These are phyloP conservation scores for Pristionchus japonicus DNA, from an alignment of 2,888 invertebrate species.

Conservation along the genomic window DNA sequence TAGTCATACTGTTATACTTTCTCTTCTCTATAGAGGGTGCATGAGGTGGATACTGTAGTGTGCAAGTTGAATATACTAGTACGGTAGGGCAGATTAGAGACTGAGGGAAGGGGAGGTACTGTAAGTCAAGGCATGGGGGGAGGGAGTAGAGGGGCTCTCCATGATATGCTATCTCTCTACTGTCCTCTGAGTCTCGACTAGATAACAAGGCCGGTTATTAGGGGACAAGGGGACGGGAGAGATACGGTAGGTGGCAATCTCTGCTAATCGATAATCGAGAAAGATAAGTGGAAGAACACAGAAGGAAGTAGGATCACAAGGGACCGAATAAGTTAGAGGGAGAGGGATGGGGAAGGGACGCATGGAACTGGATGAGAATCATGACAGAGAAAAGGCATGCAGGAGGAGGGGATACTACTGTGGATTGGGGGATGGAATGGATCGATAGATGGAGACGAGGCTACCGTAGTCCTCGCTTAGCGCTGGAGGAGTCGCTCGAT, in stretches of 20 bases:
- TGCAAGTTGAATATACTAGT: not conserved
- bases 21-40: not conserved
- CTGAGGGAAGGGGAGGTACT: not conserved
- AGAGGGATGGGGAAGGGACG: too few species aligned
- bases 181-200: slow-evolving; percentile 5
- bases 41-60: not conserved
- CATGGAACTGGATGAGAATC: not conserved
- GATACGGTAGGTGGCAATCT: slow-evolving; percentile 5
- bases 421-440: not conserved
- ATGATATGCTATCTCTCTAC: slow-evolving; percentile 9
- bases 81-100: not conserved
- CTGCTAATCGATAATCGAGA: slow-evolving; percentile 14
- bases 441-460: not conserved
- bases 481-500: slow-evolving; percentile 88
- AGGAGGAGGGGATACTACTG: not conserved
- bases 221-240: not conserved
- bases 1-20: not conserved
- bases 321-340: not conserved
- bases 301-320: not conserved
- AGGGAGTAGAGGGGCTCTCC: not conserved
- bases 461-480: not conserved
- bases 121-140: not conserved
- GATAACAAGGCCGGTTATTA: not conserved
- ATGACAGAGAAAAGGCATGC: not conserved
- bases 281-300: not conserved